phyloP scores from a whole-genome alignment of 2,113 vertebrate genomes.

The Daboia siamensis region DNA sequence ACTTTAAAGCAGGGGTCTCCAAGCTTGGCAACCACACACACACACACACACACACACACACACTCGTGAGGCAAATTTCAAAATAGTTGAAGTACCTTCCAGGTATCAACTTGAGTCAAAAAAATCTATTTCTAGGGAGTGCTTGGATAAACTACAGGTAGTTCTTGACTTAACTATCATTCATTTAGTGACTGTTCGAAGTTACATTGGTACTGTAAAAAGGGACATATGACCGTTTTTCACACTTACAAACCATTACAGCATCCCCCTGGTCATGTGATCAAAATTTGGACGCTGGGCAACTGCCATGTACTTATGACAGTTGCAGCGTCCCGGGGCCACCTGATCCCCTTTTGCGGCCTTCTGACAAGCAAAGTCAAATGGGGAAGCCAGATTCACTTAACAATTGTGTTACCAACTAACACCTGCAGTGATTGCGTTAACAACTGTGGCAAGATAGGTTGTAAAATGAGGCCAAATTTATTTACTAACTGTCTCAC shows the following conservation, averaged over 20 bases:
- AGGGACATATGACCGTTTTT: background rate
- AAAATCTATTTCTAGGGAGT: slow-evolving; percentile 57
- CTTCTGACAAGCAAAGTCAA: background rate
- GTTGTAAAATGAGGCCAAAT: background rate
- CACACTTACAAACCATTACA: background rate
- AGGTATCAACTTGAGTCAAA: slow-evolving; percentile 65
- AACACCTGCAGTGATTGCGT: background rate
- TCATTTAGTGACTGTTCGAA: background rate
- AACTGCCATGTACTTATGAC: background rate
- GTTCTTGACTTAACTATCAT: background rate
- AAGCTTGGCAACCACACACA: too few relatives aligned
- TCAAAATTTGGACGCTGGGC: background rate
- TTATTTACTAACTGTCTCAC: background rate
- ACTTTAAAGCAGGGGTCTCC: too few relatives aligned
- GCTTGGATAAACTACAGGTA: slow-evolving; percentile 55
- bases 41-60: too few relatives aligned
- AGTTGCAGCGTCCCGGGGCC: fast-evolving
- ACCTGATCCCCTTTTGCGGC: background rate
- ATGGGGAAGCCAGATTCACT: background rate
- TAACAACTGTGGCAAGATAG: background rate
- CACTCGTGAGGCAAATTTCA: slow-evolving; percentile 10
- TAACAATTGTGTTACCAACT: background rate
- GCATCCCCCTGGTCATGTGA: background rate
- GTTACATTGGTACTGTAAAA: background rate
- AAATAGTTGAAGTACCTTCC: slow-evolving; percentile 67